Evolutionary conservation across 2,888 invertebrate genomes (phyloP), one percentile per base, ranked within the genome.

Genomic region (Papilio protenor): DNA sequence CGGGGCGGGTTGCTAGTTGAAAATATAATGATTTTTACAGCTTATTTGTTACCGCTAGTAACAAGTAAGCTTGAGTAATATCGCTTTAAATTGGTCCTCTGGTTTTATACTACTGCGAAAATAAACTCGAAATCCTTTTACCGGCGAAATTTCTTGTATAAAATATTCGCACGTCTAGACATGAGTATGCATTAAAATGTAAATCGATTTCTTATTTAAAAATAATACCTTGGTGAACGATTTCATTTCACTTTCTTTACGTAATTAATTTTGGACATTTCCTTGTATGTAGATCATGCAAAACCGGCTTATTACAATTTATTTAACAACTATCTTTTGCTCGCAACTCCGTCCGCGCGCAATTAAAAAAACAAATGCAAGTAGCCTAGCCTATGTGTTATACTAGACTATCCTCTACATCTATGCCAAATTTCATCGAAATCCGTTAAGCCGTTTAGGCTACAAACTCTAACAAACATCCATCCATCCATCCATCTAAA

Each of bases 211-310:
- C 66, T 66, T 66, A 66, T 64, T 64, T 64, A 10, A 61, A 64
- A 64, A 33, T 64, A 64, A 16, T 18, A 16, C 8, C 1, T 1
- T 16, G 23, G 18, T 64, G 6, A 66, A 66, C 33, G 40, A 33
- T 66, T 66, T 66, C 33, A 66, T 66, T 66, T 40, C 40, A 66
- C 66, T 66, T 66, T 66, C 40, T 64, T 64, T 64, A 27, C 16
- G 8, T 64, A 40, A 11, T 64, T 64, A n/a, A 64, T 6, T 40
- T n/a, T 10, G 10, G 8, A 61, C 8, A 33, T 64, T n/a, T 33
- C 1, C 14, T 59, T 21, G 59, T 59, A 59, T 21, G 23, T 59
- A 14, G 10, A 49, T 16, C 18, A 18, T 16, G 5, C 18, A 52
- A 18, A 18, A 16, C 18, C 14, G 5, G 52, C 3, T 52, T 52